A percentile compares a stretch with the other conserved stretches of the same genome.
Evolutionary conservation across 2,888 invertebrate species (phyloP).

Genomic region (Ellobium chinense): DNA sequence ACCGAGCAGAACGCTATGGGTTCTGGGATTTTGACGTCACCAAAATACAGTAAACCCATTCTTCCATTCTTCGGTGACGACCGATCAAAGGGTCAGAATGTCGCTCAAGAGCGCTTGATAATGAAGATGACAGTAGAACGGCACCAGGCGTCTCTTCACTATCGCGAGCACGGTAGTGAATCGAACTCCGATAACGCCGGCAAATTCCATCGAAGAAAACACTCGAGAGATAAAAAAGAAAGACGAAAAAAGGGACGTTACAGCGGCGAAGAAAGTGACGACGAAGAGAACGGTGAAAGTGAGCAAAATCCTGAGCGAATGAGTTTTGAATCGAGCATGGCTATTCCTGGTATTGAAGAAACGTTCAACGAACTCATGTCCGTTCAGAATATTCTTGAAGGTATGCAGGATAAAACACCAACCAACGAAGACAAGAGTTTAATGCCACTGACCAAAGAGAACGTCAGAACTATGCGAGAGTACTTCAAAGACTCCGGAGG

Average conservation of each 20-base stretch:
- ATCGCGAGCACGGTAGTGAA: neutral
- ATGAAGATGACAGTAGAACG: neutral
- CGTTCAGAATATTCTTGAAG: conserved; percentile 56
- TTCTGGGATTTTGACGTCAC: conserved; percentile 42
- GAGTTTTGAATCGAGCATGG: neutral
- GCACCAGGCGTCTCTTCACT: neutral
- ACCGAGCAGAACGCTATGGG: conserved; percentile 16
- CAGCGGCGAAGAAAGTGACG: conserved; percentile 40
- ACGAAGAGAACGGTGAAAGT: neutral
- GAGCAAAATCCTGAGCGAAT: neutral
- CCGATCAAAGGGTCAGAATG: neutral
- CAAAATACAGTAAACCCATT: conserved; percentile 42
- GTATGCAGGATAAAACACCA: conserved; percentile 55
- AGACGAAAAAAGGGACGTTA: neutral
- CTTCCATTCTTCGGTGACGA: conserved; percentile 30
- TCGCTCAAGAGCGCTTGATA: neutral
- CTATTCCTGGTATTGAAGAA: conserved; percentile 54
- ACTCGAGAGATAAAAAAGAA: neutral
- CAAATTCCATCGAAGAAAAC: neutral
- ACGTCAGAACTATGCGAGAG: conserved; percentile 30
- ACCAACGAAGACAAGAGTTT: neutral
- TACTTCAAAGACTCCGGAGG: conserved; percentile 15
- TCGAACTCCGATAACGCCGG: neutral
- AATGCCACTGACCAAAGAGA: conserved; percentile 37
- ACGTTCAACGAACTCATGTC: conserved; percentile 53